Evolutionary conservation across 2,797 vertebrate genomes (phyloP).

Genomic region (Halcyon smyrnensis): DNA sequence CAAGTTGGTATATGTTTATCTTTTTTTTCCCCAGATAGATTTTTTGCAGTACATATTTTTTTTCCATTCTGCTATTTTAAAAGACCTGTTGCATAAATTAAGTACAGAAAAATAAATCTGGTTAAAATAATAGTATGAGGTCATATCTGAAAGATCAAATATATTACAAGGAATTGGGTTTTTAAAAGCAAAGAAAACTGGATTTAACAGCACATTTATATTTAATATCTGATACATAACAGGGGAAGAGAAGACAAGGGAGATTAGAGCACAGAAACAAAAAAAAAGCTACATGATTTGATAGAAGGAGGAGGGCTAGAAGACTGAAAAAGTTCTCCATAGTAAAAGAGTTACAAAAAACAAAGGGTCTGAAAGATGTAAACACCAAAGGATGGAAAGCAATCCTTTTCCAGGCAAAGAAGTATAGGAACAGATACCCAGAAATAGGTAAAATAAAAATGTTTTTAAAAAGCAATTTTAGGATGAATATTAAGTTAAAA

Average conservation of each 20-base stretch:
- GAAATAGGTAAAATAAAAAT: not conserved
- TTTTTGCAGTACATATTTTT: not conserved
- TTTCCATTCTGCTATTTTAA: not conserved
- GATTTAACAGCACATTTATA: not conserved
- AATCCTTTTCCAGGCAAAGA: not conserved
- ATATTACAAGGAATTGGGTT: not conserved
- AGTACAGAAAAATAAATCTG: not conserved
- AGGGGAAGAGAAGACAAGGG: not conserved
- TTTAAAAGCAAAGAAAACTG: not conserved
- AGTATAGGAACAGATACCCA: not conserved
- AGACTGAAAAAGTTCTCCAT: not conserved
- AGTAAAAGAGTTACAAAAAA: not conserved
- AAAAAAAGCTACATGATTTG: not conserved
- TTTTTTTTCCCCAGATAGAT: not conserved
- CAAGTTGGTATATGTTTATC: not conserved
- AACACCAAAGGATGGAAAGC: not conserved
- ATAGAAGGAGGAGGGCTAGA: not conserved
- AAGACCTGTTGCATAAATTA: not conserved
- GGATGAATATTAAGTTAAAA: not conserved
- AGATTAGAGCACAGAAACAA: not conserved
- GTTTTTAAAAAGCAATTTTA: not conserved
- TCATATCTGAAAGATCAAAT: not conserved
- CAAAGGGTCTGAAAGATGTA: not conserved
- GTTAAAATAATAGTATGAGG: not conserved
- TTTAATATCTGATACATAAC: not conserved